A percentile compares a stretch with the other conserved stretches of the same genome.
Evolutionary conservation across 2,888 invertebrate genomes (phyloP).

Genomic region (Portevinia maculata): DNA sequence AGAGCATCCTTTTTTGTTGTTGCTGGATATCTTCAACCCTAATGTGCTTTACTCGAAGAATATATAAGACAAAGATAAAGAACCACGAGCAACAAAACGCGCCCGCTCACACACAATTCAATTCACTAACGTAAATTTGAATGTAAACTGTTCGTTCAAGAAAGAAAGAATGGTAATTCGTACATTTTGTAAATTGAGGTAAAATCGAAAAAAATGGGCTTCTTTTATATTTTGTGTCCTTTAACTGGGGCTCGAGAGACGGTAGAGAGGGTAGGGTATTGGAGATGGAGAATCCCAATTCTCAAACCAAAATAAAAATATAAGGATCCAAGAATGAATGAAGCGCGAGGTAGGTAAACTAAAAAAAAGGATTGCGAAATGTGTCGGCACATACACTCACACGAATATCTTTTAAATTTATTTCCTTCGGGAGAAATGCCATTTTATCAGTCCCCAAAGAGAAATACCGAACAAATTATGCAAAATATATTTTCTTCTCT

Average conservation of each 20-base stretch:
- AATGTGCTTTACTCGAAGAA: constrained; percentile 24
- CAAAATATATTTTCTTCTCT: constrained; percentile 53
- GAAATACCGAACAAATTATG: constrained; percentile 60
- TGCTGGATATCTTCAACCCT: background rate
- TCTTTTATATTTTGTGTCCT: constrained; percentile 13
- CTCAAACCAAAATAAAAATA: background rate
- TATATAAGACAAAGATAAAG: too few species aligned
- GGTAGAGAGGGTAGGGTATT: constrained; percentile 13
- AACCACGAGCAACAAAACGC: constrained; percentile 24
- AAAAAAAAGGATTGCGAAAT: constrained; percentile 44
- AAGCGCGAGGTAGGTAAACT: constrained; percentile 16
- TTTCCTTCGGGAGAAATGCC: constrained; percentile 60
- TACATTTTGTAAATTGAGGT: constrained; percentile 67
- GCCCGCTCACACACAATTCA: constrained; percentile 54
- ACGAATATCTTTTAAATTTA: constrained; percentile 39
- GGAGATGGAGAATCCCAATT: too few species aligned
- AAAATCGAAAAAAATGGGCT: constrained; percentile 42
- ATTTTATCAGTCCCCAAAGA: constrained; percentile 60
- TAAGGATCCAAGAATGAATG: constrained; percentile 7
- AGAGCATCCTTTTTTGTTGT: constrained; percentile 17
- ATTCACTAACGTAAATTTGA: constrained; percentile 64
- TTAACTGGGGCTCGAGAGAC: background rate
- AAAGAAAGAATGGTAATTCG: constrained; percentile 34
- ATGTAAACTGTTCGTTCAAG: constrained; percentile 59
- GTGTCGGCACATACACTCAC: background rate